Evolutionary conservation across 2,888 invertebrate genomes (phyloP).

Genomic region (Meteorus cinctellus): DNA sequence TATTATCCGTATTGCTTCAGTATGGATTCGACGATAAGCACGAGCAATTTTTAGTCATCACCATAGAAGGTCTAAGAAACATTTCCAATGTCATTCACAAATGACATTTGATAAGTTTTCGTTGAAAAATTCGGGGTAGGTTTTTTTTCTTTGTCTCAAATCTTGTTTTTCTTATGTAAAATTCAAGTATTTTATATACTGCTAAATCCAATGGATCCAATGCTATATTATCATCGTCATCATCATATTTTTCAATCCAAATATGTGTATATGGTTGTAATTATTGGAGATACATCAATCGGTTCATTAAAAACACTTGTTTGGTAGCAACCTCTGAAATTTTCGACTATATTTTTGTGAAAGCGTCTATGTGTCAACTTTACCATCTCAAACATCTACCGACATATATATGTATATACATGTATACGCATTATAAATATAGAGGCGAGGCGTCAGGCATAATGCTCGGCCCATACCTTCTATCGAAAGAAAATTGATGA

Average conservation of each 20-base stretch:
- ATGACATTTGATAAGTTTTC: not conserved
- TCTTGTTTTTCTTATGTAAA: not conserved
- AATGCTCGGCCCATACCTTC: slow-evolving; percentile 20
- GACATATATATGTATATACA: too few relatives aligned
- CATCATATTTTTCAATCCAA: too few relatives aligned
- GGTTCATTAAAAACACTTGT: too few relatives aligned
- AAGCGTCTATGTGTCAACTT: too few relatives aligned
- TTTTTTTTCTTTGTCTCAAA: not conserved
- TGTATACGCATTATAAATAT: not conserved
- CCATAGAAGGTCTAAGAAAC: not conserved
- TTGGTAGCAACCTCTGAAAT: not conserved
- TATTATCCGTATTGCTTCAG: slow-evolving; percentile 17
- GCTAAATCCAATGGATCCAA: too few relatives aligned
- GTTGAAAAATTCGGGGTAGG: not conserved
- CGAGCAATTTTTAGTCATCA: slow-evolving; percentile 15
- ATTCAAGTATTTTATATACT: too few relatives aligned
- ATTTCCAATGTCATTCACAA: not conserved
- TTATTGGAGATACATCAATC: too few relatives aligned
- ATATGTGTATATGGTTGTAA: too few relatives aligned
- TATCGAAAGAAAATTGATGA: slow-evolving; percentile 22
- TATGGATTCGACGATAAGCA: slow-evolving; percentile 31
- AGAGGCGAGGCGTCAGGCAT: slow-evolving; percentile 16
- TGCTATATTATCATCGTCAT: too few relatives aligned
- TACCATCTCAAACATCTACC: too few relatives aligned
- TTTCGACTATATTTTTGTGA: not conserved